Conservation (phyloP, 2,888 invertebrate species). For the Metalampra italica region DNA sequence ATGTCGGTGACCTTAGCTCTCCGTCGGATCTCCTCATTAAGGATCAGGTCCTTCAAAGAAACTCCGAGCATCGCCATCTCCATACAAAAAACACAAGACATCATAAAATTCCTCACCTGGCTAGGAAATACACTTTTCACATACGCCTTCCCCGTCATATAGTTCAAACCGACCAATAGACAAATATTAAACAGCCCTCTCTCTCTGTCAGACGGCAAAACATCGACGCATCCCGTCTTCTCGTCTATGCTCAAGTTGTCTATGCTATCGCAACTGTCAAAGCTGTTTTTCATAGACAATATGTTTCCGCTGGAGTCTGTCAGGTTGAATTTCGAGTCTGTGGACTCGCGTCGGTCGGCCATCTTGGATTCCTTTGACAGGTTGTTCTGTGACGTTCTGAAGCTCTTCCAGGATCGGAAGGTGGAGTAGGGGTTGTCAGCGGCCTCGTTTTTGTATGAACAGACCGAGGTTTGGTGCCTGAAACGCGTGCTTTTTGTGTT, state of each 20-base stretch:
- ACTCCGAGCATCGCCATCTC: too few relatives aligned
- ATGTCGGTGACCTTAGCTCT: too few relatives aligned
- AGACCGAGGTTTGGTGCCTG: constrained; percentile 62
- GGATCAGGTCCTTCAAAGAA: too few relatives aligned
- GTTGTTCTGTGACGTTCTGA: constrained; percentile 59
- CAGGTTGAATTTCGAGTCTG: constrained; percentile 52
- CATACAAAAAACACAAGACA: too few relatives aligned
- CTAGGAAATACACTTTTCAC: constrained; percentile 84
- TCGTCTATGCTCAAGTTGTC: constrained; percentile 59
- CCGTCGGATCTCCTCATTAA: too few relatives aligned
- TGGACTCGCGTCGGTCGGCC: constrained; percentile 29
- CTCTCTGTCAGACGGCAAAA: constrained; percentile 55
- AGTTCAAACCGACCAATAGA: constrained; percentile 82
- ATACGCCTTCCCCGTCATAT: constrained; percentile 82
- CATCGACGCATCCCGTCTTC: constrained; percentile 61
- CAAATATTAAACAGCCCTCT: constrained; percentile 82
- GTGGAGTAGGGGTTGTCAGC: constrained; percentile 62
- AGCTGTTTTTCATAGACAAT: constrained; percentile 45
- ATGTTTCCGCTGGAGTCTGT: constrained; percentile 54
- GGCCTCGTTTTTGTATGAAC: constrained; percentile 57
- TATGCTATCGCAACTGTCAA: constrained; percentile 35
- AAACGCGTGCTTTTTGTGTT: constrained; percentile 40
- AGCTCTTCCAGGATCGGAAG: constrained; percentile 70
- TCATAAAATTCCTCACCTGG: constrained; percentile 82
- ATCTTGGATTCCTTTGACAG: constrained; percentile 40